Percentiles rank a stretch among this genome's conserved stretches.
Conservation (phyloP, 2,797 vertebrate species). For the Galagoides demidoff region DNA sequence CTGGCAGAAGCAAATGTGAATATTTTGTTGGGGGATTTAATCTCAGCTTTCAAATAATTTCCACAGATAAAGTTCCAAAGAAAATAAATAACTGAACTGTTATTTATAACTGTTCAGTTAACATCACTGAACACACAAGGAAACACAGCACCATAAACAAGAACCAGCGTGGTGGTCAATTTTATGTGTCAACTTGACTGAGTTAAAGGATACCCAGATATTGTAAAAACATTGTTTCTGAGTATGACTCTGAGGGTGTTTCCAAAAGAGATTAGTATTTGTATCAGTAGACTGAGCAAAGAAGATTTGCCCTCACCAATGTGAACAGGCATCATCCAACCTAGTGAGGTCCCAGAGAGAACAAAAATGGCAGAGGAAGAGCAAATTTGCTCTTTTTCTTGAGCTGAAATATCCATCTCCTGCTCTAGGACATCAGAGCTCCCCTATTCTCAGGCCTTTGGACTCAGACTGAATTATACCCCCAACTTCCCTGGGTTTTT, state of each 20-base stretch:
- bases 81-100: constrained; percentile 1
- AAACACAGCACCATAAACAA: background rate
- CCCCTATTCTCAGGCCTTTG: background rate
- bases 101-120: no score
- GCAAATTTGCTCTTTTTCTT: background rate
- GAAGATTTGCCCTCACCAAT: background rate
- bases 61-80: constrained; percentile 14
- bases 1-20: constrained; percentile 12
- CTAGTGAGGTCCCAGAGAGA: background rate
- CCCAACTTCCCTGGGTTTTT: background rate
- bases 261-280: background rate
- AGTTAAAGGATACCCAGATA: background rate
- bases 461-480: background rate
- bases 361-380: background rate
- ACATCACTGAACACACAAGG: constrained; percentile 15
- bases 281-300: background rate
- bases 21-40: constrained; percentile 20
- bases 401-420: background rate
- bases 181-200: background rate
- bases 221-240: background rate
- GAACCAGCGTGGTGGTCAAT: background rate
- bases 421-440: background rate
- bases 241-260: background rate
- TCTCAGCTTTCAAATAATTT: constrained; percentile 43
- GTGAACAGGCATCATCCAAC: background rate